Evolutionary conservation across 1,140 invertebrate species (phyloP).

Genomic region (Papilio helenus): DNA sequence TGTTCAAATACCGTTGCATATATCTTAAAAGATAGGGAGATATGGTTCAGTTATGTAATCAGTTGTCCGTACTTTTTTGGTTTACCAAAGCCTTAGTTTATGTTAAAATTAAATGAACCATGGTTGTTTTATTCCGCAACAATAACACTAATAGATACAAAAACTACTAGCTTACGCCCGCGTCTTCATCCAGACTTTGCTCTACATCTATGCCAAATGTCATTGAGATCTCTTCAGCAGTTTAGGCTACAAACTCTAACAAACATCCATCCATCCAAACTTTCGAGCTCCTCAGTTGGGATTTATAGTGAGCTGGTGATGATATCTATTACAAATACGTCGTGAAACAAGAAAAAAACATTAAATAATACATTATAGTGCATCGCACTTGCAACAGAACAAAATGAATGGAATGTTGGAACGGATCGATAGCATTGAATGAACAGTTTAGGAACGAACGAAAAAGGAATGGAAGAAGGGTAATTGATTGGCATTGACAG

Average conservation of each 20-base stretch:
- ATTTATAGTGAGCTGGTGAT: no score
- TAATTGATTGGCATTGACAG: constrained; percentile 37
- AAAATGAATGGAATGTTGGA: constrained; percentile 23
- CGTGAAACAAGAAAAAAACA: neutral
- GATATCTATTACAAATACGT: no score
- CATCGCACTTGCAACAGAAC: constrained; percentile 11
- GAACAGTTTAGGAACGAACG: constrained; percentile 37
- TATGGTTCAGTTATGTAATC: neutral
- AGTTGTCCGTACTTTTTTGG: neutral
- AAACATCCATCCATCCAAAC: no score
- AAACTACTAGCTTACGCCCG: no score
- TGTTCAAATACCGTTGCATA: constrained; percentile 18
- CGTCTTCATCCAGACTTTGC: no score
- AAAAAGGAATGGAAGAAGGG: constrained; percentile 24
- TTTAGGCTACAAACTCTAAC: no score
- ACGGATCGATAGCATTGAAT: constrained; percentile 31
- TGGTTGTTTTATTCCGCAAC: no score
- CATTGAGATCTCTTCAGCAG: no score
- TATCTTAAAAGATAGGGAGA: neutral
- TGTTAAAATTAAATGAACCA: no score
- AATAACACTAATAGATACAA: no score
- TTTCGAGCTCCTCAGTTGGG: no score
- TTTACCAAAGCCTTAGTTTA: neutral
- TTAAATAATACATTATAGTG: neutral
- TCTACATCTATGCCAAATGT: no score